Percentiles rank a stretch among this genome's conserved stretches.
phyloP scores from a whole-genome alignment of 2,888 invertebrate genomes.

The Drosophila melanosoma region DNA sequence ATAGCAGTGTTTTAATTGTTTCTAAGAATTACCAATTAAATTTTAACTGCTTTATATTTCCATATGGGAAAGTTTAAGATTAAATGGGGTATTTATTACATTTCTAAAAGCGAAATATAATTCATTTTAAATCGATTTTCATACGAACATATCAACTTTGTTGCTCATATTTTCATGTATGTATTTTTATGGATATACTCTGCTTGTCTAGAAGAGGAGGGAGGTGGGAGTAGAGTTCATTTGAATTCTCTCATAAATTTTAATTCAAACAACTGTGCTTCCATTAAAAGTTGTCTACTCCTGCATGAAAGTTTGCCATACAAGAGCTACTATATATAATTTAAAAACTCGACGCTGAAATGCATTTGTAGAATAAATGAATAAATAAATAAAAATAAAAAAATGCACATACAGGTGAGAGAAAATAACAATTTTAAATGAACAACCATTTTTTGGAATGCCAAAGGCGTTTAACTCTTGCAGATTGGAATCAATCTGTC shows the following conservation, averaged over 20 bases:
- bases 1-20: not conserved
- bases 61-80: not conserved
- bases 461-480: not conserved
- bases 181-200: not conserved
- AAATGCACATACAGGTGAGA: not conserved
- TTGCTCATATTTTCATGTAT: not conserved
- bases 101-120: not conserved
- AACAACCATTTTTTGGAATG: not conserved
- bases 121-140: not conserved
- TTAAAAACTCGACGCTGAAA: not conserved
- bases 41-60: not conserved
- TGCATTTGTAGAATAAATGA: not conserved
- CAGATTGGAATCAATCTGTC: too few species aligned
- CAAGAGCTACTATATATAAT: not conserved
- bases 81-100: not conserved
- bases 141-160: not conserved
- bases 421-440: not conserved
- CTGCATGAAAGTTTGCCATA: not conserved
- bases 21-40: not conserved
- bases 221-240: not conserved
- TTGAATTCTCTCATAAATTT: not conserved
- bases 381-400: not conserved
- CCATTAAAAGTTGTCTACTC: not conserved
- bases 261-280: not conserved
- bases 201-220: not conserved